These are phyloP conservation scores for Caloenas nicobarica DNA, from an alignment of 2,113 vertebrate species.

Conservation along the genomic window DNA sequence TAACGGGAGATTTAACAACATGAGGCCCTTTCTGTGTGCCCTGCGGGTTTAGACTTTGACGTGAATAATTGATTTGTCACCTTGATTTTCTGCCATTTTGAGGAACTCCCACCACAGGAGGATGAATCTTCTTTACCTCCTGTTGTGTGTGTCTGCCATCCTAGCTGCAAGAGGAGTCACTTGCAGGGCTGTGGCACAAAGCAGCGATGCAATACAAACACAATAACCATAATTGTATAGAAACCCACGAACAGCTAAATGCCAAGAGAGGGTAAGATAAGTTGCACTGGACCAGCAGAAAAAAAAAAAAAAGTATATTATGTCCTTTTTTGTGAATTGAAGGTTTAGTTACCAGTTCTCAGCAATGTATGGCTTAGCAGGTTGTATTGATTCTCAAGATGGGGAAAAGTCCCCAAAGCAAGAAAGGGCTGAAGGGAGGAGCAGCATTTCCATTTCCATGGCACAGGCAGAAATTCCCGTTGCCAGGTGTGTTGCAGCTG, in stretches of 20 bases:
- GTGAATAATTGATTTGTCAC: background rate
- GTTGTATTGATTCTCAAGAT: background rate
- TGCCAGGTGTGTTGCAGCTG: fast-evolving
- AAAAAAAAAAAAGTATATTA: background rate
- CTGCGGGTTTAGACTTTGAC: background rate
- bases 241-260: background rate
- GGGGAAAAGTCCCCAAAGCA: background rate
- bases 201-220: background rate
- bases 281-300: background rate
- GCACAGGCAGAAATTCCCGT: background rate
- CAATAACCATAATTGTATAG: fast-evolving
- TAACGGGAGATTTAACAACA: background rate
- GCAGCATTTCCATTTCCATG: background rate
- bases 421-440: background rate
- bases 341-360: background rate
- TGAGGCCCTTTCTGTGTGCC: background rate
- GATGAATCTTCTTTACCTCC: background rate
- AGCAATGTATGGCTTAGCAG: background rate
- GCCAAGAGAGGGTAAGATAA: background rate
- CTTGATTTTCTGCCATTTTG: slow-evolving; percentile 6
- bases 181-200: background rate
- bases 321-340: background rate
- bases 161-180: background rate
- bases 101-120: background rate
- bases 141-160: background rate